Base-by-base conservation (phyloP, 2,113 vertebrate genomes). In the Carassius carassius region DNA sequence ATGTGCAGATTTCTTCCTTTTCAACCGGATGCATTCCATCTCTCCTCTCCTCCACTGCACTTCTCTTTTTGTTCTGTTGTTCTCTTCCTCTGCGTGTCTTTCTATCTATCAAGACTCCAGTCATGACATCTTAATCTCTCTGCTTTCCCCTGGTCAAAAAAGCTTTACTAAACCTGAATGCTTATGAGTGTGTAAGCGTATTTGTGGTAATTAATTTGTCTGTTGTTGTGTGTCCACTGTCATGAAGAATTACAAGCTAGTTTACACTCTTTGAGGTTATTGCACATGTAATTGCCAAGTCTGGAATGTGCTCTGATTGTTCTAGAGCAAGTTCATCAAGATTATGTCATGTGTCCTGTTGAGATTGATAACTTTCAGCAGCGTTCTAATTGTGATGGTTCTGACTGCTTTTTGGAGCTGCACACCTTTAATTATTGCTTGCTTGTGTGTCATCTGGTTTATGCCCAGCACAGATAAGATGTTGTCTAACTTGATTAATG, bases 311-410 rank as follows among this genome's bases (percentile, higher is more conserved):
- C 73, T 78, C 60, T 62, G 78, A 87, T 85, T 82, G 86, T 83
- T 63, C 56, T 65, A 82, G 60, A n/a, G 73, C 41, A 78, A 56
- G 58, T 35, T 54, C 47, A 44, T 65, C 6, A 76, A 23, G 32
- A 82, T 88, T 88, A 83, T 88, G 76, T 83, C 85, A 85, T 62
- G 44, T 21, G 25, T 51, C 86, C 65, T 8, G 72, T 83, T 84
- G 82, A 63, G 69, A 75, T 37, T 17, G 14, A 47, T 58, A 60
- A 35, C 51, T 13, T 56, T 78, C 23, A 75, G 72, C n/a, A 25
- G 70, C 10, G 5, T 47, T 75, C 44, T n/a, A 41, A 37, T 35
- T 25, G 72, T 44, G 72, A 49, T 14, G 19, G 72, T 25, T 75
- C 11, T 75, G 35, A n/a, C 19, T 72, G 69, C 69, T 72, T 44